A percentile compares a stretch with the other conserved stretches of the same genome.
Conservation (phyloP, 2,797 vertebrate species). For the Premnoplex brunnescens region DNA sequence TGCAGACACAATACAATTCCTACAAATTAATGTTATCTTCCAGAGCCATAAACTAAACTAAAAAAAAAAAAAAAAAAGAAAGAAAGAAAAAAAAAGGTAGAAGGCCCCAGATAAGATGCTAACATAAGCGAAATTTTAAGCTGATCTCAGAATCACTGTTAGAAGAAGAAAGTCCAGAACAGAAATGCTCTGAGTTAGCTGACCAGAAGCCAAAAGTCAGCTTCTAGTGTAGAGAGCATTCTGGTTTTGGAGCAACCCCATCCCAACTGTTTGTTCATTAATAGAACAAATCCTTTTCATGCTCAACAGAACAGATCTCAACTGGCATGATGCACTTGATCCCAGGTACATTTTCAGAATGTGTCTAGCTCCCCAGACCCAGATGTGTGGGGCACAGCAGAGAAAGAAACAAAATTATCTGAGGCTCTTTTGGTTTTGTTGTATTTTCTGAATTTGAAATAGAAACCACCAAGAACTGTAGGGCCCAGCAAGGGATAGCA, state of each 20-base stretch:
- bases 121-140: background rate
- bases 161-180: background rate
- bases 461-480: background rate
- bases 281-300: background rate
- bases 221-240: background rate
- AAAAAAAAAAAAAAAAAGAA: background rate
- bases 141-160: background rate
- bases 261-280: slow-evolving; percentile 15
- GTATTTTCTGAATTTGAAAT: background rate
- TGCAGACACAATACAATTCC: background rate
- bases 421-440: background rate
- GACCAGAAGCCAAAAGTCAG: background rate
- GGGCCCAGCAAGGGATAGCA: background rate
- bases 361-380: background rate
- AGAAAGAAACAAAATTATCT: background rate
- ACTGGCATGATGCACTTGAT: background rate
- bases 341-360: background rate
- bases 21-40: background rate
- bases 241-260: background rate
- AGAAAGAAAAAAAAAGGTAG: no score
- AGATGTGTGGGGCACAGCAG: background rate
- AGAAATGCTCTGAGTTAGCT: background rate
- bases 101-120: background rate
- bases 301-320: background rate
- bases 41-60: background rate